A percentile compares a stretch with the other conserved stretches of the same genome.
These are phyloP conservation scores for Elaphurus davidianus DNA, from an alignment of 2,113 vertebrate genomes.

Conservation along the genomic window DNA sequence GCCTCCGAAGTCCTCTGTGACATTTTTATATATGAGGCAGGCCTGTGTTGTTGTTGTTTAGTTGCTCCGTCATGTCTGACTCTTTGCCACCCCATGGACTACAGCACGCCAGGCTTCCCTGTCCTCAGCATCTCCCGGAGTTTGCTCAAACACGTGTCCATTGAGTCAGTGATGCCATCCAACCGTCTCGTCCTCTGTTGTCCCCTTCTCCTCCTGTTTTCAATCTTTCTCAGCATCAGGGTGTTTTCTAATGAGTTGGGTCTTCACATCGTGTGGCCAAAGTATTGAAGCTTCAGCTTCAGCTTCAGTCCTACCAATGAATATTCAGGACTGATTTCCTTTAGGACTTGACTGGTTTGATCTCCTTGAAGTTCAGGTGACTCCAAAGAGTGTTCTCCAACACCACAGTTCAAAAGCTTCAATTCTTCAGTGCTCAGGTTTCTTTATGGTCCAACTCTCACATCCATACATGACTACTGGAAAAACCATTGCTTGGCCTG, in stretches of 20 bases:
- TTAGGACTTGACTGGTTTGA: not conserved
- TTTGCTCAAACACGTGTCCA: not conserved
- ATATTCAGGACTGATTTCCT: not conserved
- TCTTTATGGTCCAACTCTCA: not conserved
- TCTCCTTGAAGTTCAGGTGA: not conserved
- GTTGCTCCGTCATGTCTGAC: not conserved
- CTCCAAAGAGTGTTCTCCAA: not conserved
- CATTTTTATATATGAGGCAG: not conserved
- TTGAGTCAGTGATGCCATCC: not conserved
- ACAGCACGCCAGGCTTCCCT: not conserved
- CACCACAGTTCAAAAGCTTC: not conserved
- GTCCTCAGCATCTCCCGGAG: not conserved
- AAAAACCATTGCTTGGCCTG: not conserved
- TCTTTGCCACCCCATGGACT: not conserved
- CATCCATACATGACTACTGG: not conserved
- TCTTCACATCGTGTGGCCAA: not conserved
- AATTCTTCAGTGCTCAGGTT: not conserved
- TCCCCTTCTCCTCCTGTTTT: not conserved
- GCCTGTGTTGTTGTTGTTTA: not conserved
- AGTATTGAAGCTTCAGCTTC: not conserved
- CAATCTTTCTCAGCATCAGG: not conserved
- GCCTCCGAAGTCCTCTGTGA: not conserved
- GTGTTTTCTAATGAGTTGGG: not conserved
- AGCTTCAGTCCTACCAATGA: not conserved
- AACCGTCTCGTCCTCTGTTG: not conserved